A percentile compares a stretch with the other conserved stretches of the same genome.
Evolutionary conservation across 53 echinoderm and acorn worm species (phyloP).

Genomic region (Antedon mediterranea): DNA sequence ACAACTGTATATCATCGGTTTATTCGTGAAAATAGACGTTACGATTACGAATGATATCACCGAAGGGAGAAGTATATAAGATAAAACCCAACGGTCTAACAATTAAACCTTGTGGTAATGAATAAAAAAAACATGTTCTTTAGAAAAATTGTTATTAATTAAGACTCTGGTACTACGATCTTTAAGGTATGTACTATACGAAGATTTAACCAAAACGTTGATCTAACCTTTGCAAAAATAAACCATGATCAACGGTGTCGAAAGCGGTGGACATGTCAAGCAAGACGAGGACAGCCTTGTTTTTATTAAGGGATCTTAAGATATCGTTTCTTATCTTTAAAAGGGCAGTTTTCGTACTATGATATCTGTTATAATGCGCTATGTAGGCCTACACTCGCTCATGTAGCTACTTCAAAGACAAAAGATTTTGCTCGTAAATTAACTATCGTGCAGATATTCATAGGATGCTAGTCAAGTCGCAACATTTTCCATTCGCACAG

Average conservation of each 20-base stretch:
- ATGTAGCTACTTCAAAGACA: too few relatives aligned
- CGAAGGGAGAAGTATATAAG: conserved; percentile 6
- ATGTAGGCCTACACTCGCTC: too few relatives aligned
- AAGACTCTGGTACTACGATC: conserved; percentile 9
- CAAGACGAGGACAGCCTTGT: too few relatives aligned
- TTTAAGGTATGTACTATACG: too few relatives aligned
- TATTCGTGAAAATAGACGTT: not conserved
- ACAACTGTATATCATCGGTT: conserved; percentile 13
- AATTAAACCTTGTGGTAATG: too few relatives aligned
- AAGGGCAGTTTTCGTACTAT: conserved; percentile 13
- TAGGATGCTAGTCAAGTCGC: too few relatives aligned
- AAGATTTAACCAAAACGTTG: not conserved
- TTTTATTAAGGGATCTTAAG: conserved; percentile 1
- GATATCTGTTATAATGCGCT: not conserved
- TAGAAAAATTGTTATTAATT: conserved; percentile 1
- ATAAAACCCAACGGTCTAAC: conserved; percentile 4
- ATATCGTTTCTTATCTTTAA: conserved; percentile 5
- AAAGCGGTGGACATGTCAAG: conserved; percentile 8
- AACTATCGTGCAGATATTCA: too few relatives aligned
- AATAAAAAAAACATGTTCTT: too few relatives aligned
- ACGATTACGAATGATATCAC: conserved; percentile 2
- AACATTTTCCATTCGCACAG: too few relatives aligned
- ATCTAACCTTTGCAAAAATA: not conserved
- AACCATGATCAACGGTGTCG: conserved; percentile 4
- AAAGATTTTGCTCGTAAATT: too few relatives aligned